These are phyloP conservation scores for Piaya cayana DNA, from an alignment of 2,113 vertebrate species.

Conservation along the genomic window DNA sequence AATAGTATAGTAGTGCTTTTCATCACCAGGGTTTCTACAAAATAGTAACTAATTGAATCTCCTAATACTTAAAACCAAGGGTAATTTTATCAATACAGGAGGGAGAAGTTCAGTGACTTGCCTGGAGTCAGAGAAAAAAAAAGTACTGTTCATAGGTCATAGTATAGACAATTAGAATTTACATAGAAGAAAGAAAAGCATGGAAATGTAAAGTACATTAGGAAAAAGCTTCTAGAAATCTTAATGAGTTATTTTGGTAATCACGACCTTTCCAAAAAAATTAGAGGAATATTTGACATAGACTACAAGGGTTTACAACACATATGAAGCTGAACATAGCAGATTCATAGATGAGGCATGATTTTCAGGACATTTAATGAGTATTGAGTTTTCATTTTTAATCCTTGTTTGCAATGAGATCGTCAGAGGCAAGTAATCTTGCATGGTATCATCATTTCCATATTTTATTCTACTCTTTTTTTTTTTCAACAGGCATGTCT, in stretches of 20 bases:
- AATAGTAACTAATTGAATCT: neutral
- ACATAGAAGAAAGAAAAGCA: neutral
- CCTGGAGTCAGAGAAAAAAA: neutral
- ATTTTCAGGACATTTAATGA: neutral
- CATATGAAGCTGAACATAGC: neutral
- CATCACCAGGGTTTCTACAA: neutral
- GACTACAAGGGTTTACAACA: neutral
- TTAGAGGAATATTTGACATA: neutral
- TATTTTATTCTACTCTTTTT: neutral
- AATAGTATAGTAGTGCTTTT: neutral
- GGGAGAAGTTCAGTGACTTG: neutral
- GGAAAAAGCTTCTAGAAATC: neutral
- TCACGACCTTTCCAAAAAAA: fast-evolving
- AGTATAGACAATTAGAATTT: neutral
- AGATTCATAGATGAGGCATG: neutral
- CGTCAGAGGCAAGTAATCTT: neutral
- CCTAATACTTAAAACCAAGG: neutral
- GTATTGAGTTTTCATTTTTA: neutral
- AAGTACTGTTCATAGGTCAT: neutral
- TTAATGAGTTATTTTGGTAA: neutral
- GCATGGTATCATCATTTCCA: neutral
- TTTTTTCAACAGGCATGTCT: neutral
- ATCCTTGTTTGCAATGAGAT: neutral
- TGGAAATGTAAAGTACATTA: neutral
- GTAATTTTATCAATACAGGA: neutral